Evolutionary conservation across 1,140 invertebrate genomes (phyloP).

Genomic region (Latrodectus geometricus): DNA sequence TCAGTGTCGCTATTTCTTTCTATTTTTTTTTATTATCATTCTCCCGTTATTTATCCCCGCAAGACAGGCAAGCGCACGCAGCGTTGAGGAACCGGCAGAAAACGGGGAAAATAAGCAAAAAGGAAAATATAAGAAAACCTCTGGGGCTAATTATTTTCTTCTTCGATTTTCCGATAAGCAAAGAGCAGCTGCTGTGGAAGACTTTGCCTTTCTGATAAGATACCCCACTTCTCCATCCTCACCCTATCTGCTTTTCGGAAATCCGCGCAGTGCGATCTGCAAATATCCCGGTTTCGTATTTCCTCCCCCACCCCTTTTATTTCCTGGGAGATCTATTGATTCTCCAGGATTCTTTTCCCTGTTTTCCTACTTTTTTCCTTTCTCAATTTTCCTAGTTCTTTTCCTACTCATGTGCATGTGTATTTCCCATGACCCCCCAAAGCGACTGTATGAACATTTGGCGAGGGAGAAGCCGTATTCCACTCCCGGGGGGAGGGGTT

Average conservation of each 20-base stretch:
- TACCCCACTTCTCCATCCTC: not conserved
- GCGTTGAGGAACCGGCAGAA: not conserved
- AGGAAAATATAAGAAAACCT: conserved; percentile 22
- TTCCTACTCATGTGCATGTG: not conserved
- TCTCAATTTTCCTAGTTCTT: not conserved
- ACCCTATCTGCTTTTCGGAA: not conserved
- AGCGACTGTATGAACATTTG: not conserved
- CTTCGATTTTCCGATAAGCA: conserved; percentile 57
- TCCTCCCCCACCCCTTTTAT: not conserved
- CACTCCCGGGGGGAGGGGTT: no score
- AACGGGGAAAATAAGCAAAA: conserved; percentile 3
- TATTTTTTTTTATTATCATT: not conserved
- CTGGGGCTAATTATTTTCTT: conserved; percentile 51
- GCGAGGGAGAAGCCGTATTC: no score
- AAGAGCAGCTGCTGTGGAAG: conserved; percentile 37
- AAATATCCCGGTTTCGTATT: not conserved
- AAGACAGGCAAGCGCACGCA: not conserved
- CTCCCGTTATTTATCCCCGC: not conserved
- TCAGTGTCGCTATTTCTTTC: not conserved
- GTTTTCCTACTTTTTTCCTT: not conserved
- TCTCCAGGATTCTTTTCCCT: not conserved
- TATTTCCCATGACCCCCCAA: not conserved
- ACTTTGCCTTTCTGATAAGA: conserved; percentile 19
- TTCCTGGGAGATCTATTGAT: not conserved
- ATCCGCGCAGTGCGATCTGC: not conserved